Conservation (phyloP, 2,113 vertebrate species). For the Thalassarche chlororhynchos region DNA sequence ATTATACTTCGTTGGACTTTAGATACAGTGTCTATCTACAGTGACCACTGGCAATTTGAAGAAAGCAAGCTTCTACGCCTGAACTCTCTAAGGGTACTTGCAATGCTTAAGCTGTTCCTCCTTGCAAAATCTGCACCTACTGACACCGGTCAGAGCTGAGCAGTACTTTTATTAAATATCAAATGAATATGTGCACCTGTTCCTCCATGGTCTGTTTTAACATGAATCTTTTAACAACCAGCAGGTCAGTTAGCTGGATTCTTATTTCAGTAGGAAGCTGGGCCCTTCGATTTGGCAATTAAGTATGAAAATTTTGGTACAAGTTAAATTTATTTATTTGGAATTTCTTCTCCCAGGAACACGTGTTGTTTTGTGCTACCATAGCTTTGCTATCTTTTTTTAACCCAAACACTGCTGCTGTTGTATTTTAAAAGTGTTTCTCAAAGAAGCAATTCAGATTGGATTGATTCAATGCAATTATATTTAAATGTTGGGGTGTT, state of each 20-base stretch:
- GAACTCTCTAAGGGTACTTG: background rate
- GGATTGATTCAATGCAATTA: background rate
- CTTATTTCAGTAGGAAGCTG: background rate
- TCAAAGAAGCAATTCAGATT: background rate
- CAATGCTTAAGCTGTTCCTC: background rate
- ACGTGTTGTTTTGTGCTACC: background rate
- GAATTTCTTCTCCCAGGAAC: background rate
- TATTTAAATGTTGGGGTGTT: background rate
- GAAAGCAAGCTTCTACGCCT: background rate
- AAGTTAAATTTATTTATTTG: background rate
- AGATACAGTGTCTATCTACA: background rate
- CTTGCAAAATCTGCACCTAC: background rate
- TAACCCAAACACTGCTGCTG: background rate
- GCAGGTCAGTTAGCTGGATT: background rate
- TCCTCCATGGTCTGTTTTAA: background rate
- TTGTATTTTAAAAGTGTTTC: background rate
- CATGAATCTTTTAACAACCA: background rate
- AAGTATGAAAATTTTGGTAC: background rate
- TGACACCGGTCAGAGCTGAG: background rate
- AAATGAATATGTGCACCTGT: background rate
- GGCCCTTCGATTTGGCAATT: background rate
- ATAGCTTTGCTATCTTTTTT: background rate
- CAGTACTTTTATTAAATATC: background rate
- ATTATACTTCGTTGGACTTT: background rate
- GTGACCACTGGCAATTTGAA: background rate